Evolutionary conservation across 2,888 invertebrate genomes (phyloP).

Genomic region (Sialis lutaria): DNA sequence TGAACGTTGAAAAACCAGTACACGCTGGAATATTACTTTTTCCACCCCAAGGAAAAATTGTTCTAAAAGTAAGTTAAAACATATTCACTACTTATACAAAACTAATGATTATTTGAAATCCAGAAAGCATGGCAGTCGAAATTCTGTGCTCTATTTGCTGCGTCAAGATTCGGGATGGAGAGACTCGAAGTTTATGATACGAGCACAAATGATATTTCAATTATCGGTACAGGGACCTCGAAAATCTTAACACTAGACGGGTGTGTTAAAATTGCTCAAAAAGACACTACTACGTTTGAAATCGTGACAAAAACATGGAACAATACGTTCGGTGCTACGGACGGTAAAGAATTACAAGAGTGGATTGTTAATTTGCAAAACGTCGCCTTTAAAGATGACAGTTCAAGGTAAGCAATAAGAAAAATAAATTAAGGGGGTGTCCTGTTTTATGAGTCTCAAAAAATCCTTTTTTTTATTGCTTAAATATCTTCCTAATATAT

Average conservation of each 20-base stretch:
- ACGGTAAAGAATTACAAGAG: conserved; percentile 50
- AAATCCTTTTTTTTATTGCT: too few species aligned
- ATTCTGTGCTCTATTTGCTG: conserved; percentile 58
- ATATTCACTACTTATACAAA: not conserved
- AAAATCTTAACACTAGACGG: conserved; percentile 73
- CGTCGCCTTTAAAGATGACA: conserved; percentile 59
- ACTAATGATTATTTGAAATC: not conserved
- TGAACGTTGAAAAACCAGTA: conserved; percentile 61
- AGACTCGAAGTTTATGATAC: conserved; percentile 67
- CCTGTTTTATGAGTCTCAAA: too few species aligned
- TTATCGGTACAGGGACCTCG: conserved; percentile 33
- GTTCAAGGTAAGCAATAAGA: conserved; percentile 18
- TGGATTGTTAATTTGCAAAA: conserved; percentile 68
- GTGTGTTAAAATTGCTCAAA: conserved; percentile 67
- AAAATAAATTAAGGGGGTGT: too few species aligned
- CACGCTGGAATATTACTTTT: conserved; percentile 60
- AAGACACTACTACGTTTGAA: conserved; percentile 36
- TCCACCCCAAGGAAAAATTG: conserved; percentile 63
- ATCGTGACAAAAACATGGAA: conserved; percentile 55
- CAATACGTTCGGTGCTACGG: conserved; percentile 43
- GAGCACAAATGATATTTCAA: conserved; percentile 48
- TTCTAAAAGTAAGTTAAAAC: conserved; percentile 40
- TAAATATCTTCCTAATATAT: too few species aligned
- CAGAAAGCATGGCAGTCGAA: conserved; percentile 77
- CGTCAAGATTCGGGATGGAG: conserved; percentile 72